Evolutionary conservation across 2,888 invertebrate genomes (phyloP).

Genomic region (Parnassius smintheus): DNA sequence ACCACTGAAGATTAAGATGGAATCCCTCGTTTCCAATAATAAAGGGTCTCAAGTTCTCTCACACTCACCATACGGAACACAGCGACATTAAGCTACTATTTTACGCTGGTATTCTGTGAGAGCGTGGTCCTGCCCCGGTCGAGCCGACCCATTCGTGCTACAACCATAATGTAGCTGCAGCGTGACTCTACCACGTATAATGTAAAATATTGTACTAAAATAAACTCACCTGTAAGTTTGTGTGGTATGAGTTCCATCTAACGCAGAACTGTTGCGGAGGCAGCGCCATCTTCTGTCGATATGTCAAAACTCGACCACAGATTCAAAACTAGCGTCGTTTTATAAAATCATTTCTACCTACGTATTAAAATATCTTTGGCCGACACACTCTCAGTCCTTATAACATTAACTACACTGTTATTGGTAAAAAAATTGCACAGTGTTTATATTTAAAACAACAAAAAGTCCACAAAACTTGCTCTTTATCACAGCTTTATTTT

Average conservation of each 20-base stretch:
- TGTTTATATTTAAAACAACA: constrained; percentile 28
- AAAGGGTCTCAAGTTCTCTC: too few relatives aligned
- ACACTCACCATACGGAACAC: too few relatives aligned
- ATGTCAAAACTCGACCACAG: constrained; percentile 23
- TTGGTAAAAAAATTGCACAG: constrained; percentile 43
- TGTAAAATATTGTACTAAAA: neutral
- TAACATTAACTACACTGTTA: constrained; percentile 52
- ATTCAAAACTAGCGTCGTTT: constrained; percentile 31
- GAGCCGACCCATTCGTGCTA: too few relatives aligned
- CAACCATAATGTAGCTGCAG: too few relatives aligned
- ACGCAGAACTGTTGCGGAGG: constrained; percentile 87
- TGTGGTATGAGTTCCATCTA: constrained; percentile 91
- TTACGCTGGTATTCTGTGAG: too few relatives aligned
- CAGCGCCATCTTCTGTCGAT: constrained; percentile 61
- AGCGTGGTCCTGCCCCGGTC: too few relatives aligned
- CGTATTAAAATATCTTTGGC: constrained; percentile 52
- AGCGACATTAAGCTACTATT: too few relatives aligned
- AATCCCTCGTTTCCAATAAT: too few relatives aligned
- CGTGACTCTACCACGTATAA: too few relatives aligned
- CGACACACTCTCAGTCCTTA: constrained; percentile 37
- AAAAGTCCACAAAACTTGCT: constrained; percentile 37
- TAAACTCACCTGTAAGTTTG: constrained; percentile 84
- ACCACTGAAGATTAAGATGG: too few relatives aligned
- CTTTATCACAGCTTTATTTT: constrained; percentile 56
- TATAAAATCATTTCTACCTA: constrained; percentile 41